phyloP scores from a whole-genome alignment of 92 coral and sea anemone species.

The Parazoanthus atlanticus region DNA sequence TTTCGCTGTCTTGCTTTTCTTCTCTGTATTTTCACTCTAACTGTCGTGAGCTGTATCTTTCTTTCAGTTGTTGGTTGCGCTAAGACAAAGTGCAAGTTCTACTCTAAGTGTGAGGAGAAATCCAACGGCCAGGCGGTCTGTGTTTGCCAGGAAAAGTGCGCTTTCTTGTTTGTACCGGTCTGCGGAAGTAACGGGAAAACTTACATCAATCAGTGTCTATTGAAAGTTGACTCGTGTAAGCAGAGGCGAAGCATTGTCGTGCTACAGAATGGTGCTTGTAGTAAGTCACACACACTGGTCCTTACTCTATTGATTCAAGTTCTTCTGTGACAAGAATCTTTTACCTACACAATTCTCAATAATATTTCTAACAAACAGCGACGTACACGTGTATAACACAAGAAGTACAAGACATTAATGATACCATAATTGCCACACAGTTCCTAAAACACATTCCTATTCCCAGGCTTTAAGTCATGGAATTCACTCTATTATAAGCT shows the following conservation, averaged over 20 bases:
- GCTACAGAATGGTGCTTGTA: conserved; percentile 85
- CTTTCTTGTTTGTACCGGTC: conserved; percentile 80
- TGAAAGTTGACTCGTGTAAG: conserved; percentile 86
- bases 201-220: conserved; percentile 86
- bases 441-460: no score
- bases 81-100: conserved; percentile 75
- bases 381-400: no score
- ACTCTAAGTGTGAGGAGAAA: conserved; percentile 81
- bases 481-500: no score
- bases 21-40: background rate
- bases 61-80: conserved; percentile 73
- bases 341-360: no score
- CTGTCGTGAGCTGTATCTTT: background rate
- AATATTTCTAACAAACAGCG: no score
- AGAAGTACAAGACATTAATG: no score
- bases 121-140: conserved; percentile 83
- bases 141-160: conserved; percentile 71
- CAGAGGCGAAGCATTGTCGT: conserved; percentile 68
- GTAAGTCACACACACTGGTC: conserved; percentile 56
- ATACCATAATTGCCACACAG: no score
- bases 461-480: no score
- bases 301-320: background rate
- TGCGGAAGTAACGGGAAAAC: conserved; percentile 97
- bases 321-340: background rate
- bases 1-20: no score